Evolutionary conservation across 2,113 vertebrate genomes (phyloP).

Genomic region (Paramormyrops kingsleyae): DNA sequence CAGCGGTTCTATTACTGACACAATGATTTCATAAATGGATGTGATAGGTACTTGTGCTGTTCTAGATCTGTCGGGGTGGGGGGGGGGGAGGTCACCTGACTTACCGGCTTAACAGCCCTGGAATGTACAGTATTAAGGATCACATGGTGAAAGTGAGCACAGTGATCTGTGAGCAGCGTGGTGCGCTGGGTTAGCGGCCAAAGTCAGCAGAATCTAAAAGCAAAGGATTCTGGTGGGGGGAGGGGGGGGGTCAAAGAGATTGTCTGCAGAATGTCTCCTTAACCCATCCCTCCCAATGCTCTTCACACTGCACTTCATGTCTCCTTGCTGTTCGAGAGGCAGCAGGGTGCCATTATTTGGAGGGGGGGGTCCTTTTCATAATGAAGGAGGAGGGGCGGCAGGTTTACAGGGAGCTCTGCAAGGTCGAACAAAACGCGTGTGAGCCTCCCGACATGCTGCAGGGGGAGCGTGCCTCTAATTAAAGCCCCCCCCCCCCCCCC

Average conservation of each 20-base stretch:
- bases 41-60: not conserved
- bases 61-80: not conserved
- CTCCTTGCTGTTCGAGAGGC: constrained; percentile 18
- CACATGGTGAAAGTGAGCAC: not conserved
- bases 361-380: constrained; percentile 44
- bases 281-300: not conserved
- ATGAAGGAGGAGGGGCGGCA: constrained; percentile 38
- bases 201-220: not conserved
- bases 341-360: constrained; percentile 45
- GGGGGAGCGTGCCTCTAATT: constrained; percentile 50
- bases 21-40: not conserved
- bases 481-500: constrained; percentile 24
- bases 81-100: no score
- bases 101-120: not conserved
- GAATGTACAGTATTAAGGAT: not conserved
- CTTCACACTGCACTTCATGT: not conserved
- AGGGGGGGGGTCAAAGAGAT: not conserved
- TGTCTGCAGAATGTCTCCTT: not conserved
- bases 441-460: not conserved
- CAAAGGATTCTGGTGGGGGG: not conserved
- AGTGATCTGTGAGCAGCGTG: not conserved
- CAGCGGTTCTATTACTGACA: not conserved
- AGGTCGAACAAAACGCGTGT: constrained; percentile 38
- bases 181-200: not conserved
- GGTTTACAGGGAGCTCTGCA: not conserved